Evolutionary conservation across 2,888 invertebrate species (phyloP).

Genomic region (Conomelus anceps): DNA sequence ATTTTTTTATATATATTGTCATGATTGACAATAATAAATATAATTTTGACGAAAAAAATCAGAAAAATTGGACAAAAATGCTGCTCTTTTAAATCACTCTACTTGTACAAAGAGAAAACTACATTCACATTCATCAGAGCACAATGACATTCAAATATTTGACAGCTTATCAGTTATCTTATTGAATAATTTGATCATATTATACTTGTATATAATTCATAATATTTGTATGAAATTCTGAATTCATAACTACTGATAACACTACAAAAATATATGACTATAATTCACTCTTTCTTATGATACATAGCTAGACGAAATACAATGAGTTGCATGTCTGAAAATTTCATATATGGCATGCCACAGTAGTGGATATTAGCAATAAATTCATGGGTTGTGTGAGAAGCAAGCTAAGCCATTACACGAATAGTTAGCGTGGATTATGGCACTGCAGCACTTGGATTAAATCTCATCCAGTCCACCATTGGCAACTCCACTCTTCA

Average conservation of each 20-base stretch:
- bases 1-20: too few species aligned
- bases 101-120: not conserved
- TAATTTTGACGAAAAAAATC: too few species aligned
- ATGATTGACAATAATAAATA: too few species aligned
- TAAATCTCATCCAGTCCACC: slow-evolving; percentile 65
- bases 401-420: not conserved
- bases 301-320: not conserved
- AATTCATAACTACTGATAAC: not conserved
- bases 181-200: not conserved
- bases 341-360: not conserved
- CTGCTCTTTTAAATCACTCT: not conserved
- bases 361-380: not conserved
- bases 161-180: not conserved
- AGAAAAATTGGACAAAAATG: not conserved
- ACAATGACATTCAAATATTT: not conserved
- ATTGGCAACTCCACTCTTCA: slow-evolving; percentile 68
- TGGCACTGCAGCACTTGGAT: not conserved
- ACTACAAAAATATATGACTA: not conserved
- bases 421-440: not conserved
- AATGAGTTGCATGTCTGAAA: not conserved
- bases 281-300: not conserved
- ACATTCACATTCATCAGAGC: not conserved
- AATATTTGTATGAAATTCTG: not conserved
- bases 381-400: not conserved
- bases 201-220: too few species aligned